Conservation (phyloP, 2,797 vertebrate genomes). For the Enteromius thamalakanensis region DNA sequence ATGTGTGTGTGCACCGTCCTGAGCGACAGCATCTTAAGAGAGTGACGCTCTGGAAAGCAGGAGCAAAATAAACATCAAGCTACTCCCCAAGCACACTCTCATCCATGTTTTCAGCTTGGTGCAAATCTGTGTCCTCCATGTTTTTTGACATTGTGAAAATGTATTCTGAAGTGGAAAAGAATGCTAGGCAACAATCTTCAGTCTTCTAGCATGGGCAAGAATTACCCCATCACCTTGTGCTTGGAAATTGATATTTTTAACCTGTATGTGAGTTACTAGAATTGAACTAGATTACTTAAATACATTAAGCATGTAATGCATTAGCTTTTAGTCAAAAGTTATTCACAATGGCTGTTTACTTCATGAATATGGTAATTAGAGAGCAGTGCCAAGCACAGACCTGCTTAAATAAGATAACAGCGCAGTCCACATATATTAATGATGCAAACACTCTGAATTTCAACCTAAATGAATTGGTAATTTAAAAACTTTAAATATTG, state of each 20-base stretch:
- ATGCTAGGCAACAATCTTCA: too few species aligned
- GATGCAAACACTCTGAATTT: slow-evolving; percentile 24
- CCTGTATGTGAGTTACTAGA: background rate
- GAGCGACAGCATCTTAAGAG: background rate
- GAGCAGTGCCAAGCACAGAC: slow-evolving; percentile 41
- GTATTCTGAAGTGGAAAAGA: background rate
- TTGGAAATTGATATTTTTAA: background rate
- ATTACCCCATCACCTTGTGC: background rate
- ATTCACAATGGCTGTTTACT: slow-evolving; percentile 50
- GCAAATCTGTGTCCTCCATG: background rate
- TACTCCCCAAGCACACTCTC: background rate
- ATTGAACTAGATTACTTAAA: background rate
- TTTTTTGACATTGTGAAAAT: background rate
- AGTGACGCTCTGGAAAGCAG: background rate
- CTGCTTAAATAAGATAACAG: slow-evolving; percentile 53
- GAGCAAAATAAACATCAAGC: background rate
- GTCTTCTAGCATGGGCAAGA: background rate
- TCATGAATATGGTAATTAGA: slow-evolving; percentile 55
- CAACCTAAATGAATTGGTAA: slow-evolving; percentile 40
- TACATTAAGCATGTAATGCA: slow-evolving; percentile 19
- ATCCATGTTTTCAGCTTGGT: background rate
- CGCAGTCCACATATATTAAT: slow-evolving; percentile 41
- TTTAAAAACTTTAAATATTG: slow-evolving; percentile 15
- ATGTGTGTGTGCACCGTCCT: background rate
- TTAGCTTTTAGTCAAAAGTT: slow-evolving; percentile 25